A percentile compares a stretch with the other conserved stretches of the same genome.
Evolutionary conservation across 2,797 vertebrate genomes (phyloP).

Genomic region (Rhinogobio ventralis): DNA sequence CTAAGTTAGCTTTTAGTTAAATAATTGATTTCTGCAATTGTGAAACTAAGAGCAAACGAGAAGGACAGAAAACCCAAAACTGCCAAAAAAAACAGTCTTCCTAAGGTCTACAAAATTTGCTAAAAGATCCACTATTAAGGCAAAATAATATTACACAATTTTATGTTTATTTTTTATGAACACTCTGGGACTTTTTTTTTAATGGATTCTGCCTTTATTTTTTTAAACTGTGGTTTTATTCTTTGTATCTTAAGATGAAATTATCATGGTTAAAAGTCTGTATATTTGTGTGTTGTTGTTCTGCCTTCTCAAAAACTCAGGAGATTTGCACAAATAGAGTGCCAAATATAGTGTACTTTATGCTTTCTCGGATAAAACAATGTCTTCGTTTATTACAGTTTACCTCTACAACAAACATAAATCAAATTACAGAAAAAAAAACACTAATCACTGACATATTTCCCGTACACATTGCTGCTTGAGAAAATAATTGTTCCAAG

Average conservation of each 20-base stretch:
- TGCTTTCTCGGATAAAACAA: neutral
- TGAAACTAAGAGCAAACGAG: neutral
- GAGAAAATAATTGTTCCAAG: slow-evolving; percentile 7
- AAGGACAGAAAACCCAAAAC: neutral
- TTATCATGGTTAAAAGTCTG: neutral
- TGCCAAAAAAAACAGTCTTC: slow-evolving; percentile 4
- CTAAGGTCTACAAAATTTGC: neutral
- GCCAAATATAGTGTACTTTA: slow-evolving; percentile 32
- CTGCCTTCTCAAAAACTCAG: slow-evolving; percentile 30
- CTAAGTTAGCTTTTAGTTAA: neutral
- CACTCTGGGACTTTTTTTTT: neutral
- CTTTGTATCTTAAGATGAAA: neutral
- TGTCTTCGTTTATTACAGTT: slow-evolving; percentile 1
- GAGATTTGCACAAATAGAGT: slow-evolving; percentile 25
- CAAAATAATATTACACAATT: slow-evolving; percentile 6
- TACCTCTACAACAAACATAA: neutral
- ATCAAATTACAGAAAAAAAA: neutral
- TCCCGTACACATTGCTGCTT: slow-evolving; percentile 1
- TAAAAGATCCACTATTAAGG: neutral
- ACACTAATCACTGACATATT: slow-evolving; percentile 4
- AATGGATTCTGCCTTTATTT: neutral
- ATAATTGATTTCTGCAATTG: neutral
- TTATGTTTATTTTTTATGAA: slow-evolving; percentile 12
- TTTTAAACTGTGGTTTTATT: neutral
- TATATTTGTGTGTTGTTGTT: neutral